Evolutionary conservation across 2,113 vertebrate genomes (phyloP), one percentile per base, ranked within the genome.

Genomic region (Mus spicilegus): DNA sequence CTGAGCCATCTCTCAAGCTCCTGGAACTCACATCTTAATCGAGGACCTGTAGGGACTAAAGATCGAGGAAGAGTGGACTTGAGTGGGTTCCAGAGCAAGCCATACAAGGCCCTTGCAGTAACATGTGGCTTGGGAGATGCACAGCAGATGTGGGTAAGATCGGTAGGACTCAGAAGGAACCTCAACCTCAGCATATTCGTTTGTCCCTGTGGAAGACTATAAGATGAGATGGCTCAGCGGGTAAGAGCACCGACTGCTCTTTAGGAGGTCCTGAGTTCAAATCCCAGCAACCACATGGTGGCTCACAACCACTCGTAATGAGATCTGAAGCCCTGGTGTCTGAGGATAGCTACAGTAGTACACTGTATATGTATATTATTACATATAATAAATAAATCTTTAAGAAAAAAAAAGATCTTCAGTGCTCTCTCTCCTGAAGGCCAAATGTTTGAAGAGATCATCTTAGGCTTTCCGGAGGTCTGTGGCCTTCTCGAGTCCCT

Each of bases 1-100:
- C 56, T 56, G 56, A 56, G 56, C 56, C 56, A 56, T 16, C 56
- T 17, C 56, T 56, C 56, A 13, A 56, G 56, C 14, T 13, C 54
- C 36, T 84, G 93, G 49, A 90, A 70, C 36, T 91, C 89, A 72
- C 63, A 49, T 65, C 89, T 95, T 85, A 78, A 61, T 24, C 87
- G 51, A 54, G 13, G 19, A 5, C 17, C 14, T 12, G 24, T 75
- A 51, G 46, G 12, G 39, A 56, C 46, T 67, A 36, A 51, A 54
- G 77, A 20, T 89, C 10, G 11, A 86, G 58, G 69, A 81, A 46
- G 65, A 36, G 49, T 65, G 49, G 19, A 56, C 36, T 61, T 73
- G 33, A 72, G 30, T 91, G 70, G 51, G 11, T 65, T 93, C 95
- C 63, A 30, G 26, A 42, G 19, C 75, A 46, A 33, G 39, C 36